These are phyloP conservation scores for Cephus sareptanus DNA, from an alignment of 2,888 invertebrate species.

Conservation along the genomic window DNA sequence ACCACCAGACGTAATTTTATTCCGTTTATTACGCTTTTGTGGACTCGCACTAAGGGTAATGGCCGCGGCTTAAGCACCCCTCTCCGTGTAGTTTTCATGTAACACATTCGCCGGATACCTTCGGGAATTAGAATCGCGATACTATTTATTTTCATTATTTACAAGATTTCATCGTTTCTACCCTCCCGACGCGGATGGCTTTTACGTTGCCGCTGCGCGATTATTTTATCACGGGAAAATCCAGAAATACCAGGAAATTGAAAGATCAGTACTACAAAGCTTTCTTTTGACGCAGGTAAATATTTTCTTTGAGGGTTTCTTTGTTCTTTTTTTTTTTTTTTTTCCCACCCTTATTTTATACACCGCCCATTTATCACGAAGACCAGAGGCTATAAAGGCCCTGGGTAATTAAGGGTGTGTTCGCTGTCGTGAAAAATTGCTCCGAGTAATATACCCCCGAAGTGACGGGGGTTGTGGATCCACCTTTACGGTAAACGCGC, in stretches of 20 bases:
- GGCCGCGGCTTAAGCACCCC: not conserved
- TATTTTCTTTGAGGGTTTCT: not conserved
- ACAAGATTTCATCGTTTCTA: not conserved
- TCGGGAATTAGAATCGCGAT: not conserved
- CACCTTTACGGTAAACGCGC: not conserved
- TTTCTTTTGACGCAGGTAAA: not conserved
- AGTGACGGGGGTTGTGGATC: not conserved
- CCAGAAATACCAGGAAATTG: not conserved
- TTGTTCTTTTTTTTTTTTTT: not conserved
- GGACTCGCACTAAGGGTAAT: not conserved
- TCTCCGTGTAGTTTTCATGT: not conserved
- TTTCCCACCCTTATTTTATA: not conserved
- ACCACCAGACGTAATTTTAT: constrained; percentile 30
- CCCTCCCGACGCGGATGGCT: not conserved
- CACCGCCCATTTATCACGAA: not conserved
- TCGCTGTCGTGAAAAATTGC: not conserved
- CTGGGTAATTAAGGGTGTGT: not conserved
- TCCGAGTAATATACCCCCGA: not conserved
- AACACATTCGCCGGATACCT: not conserved
- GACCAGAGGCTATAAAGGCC: not conserved
- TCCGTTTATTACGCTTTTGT: constrained; percentile 30
- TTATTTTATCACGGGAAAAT: not conserved
- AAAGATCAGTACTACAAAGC: not conserved
- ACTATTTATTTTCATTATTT: not conserved
- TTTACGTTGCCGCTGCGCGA: not conserved